Evolutionary conservation across 2,113 vertebrate genomes (phyloP), one percentile per base, ranked within the genome.

Genomic region (Amphilophus citrinellus): DNA sequence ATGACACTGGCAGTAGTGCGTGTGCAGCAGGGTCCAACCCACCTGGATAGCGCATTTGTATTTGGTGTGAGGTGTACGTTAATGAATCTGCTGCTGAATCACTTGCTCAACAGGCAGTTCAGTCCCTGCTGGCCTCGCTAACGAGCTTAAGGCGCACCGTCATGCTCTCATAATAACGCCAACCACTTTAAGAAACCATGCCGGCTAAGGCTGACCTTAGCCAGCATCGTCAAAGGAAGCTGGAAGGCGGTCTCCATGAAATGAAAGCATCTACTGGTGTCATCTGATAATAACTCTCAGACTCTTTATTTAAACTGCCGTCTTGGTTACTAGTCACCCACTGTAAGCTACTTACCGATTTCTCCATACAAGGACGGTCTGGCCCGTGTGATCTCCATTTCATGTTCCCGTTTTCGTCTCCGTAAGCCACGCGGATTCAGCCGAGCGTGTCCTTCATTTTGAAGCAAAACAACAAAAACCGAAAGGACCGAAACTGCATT

Each of bases 301-400:
- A n/a, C 30, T 32, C 47, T 3, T 68, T 35, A 62, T 79, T 77
- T 9, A 60, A 35, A 80, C 7, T 10, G 53, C 22, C 32, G 57
- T 76, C 61, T 57, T 35, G 62, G 15, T 76, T 32, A 73, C 37
- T 11, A 58, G 44, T 76, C 81, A 87, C 47, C 50, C n/a, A 15
- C 57, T 79, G n/a, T 92, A 92, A 93, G 89, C 91, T 92, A 86
- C 94, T 94, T 93, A 96, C 96, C 96, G 60, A 96, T 95, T 89
- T 96, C 96, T 76, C 96, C 95, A 91, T 95, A 96, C 88, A 96
- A 92, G 80, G 96, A 96, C 71, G 96, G 94, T 68, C 92, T 94
- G 88, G 85, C 11, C 76, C 91, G 93, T 61, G 91, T 93, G 63
- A 91, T 88, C 79, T 95, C 94, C 94, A 95, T 95, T 77, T 88